A percentile compares a stretch with the other conserved stretches of the same genome.
phyloP scores from a whole-genome alignment of 2,888 invertebrate genomes.

The Parasteatoda lunata region DNA sequence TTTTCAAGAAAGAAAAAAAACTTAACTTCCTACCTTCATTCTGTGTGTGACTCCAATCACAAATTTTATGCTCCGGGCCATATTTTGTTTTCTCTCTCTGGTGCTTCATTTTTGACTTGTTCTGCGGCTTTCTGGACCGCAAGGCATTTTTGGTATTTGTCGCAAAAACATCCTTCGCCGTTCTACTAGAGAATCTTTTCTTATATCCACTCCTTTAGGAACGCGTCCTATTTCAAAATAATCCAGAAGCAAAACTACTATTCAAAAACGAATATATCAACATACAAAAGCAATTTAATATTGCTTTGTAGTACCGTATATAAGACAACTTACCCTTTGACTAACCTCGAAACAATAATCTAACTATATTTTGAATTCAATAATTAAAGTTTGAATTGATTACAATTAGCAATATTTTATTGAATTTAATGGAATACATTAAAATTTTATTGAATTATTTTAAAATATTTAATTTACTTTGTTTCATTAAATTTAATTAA shows the following conservation, averaged over 20 bases:
- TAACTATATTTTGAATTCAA: too few relatives aligned
- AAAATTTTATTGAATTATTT: too few relatives aligned
- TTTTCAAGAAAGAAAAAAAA: conserved; percentile 19
- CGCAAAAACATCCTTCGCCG: conserved; percentile 47
- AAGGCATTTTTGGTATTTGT: conserved; percentile 50
- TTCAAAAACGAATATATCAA: too few relatives aligned
- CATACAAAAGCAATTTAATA: too few relatives aligned
- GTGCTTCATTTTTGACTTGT: conserved; percentile 44
- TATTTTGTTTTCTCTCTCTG: conserved; percentile 48
- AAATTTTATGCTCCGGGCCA: conserved; percentile 40
- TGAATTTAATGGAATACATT: too few relatives aligned
- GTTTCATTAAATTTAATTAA: too few relatives aligned
- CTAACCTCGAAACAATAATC: too few relatives aligned
- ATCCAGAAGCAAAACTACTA: neutral
- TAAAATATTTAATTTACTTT: too few relatives aligned
- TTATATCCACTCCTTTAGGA: neutral
- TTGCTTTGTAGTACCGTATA: too few relatives aligned
- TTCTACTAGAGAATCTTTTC: neutral
- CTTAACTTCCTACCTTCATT: conserved; percentile 32
- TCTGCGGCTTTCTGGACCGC: conserved; percentile 54
- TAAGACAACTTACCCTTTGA: too few relatives aligned
- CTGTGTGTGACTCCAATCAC: conserved; percentile 28
- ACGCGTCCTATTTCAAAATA: conserved; percentile 8
- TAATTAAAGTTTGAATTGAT: too few relatives aligned
- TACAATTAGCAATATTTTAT: too few relatives aligned